Evolutionary conservation across 2,113 vertebrate genomes (phyloP).

Genomic region (Antechinus stuartii): DNA sequence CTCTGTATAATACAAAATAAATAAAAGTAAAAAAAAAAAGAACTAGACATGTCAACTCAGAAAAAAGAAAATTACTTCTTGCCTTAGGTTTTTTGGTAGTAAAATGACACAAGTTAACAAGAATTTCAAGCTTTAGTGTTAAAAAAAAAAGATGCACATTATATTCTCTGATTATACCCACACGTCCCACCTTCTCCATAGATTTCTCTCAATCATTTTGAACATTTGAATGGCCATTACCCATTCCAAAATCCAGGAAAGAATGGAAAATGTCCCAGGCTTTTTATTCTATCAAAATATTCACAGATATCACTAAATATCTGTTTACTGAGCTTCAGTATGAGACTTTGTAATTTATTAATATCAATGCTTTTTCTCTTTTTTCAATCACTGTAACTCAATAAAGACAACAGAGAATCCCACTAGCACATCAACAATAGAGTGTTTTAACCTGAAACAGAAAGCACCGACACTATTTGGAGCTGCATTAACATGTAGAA

Average conservation of each 20-base stretch:
- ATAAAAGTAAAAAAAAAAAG: too few species aligned
- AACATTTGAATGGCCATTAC: not conserved
- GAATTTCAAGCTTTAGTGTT: not conserved
- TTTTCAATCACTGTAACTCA: conserved; percentile 29
- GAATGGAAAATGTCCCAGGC: not conserved
- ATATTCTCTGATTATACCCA: not conserved
- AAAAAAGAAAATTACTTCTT: not conserved
- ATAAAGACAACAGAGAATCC: conserved; percentile 5
- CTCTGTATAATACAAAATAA: too few species aligned
- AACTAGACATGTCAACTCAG: not conserved
- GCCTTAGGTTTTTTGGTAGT: not conserved
- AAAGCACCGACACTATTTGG: not conserved
- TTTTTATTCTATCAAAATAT: not conserved
- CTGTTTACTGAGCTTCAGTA: not conserved
- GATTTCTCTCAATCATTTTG: not conserved
- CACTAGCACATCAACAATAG: conserved; percentile 21
- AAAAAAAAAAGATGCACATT: not conserved
- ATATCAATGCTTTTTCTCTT: not conserved
- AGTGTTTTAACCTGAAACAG: conserved; percentile 25
- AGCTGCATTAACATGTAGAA: conserved; percentile 7
- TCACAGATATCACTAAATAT: not conserved
- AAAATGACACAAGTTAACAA: not conserved
- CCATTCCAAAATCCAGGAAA: not conserved
- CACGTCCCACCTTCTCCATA: not conserved
- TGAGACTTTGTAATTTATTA: not conserved